Evolutionary conservation across 2,797 vertebrate genomes (phyloP).

Genomic region (Hipposideros larvatus): DNA sequence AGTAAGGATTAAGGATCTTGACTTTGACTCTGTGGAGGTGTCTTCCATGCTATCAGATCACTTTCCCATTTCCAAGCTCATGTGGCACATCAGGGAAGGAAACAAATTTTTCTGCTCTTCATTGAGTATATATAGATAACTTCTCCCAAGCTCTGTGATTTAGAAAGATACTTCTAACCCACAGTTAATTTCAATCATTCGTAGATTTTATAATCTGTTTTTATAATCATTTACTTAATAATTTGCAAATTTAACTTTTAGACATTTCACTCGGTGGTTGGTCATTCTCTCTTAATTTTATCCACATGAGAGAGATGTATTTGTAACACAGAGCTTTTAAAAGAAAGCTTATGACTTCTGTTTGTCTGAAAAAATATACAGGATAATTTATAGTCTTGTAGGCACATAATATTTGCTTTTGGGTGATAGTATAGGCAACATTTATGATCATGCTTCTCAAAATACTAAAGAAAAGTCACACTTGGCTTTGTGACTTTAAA

Average conservation of each 20-base stretch:
- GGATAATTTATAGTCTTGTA: conserved; percentile 21
- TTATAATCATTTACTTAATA: background rate
- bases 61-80: background rate
- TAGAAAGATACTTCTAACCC: background rate
- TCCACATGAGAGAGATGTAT: background rate
- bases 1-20: background rate
- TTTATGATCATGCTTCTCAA: conserved; percentile 12
- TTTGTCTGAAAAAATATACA: background rate
- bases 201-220: background rate
- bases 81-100: background rate
- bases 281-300: background rate
- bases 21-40: background rate
- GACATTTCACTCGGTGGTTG: background rate
- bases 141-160: background rate
- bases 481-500: conserved; percentile 29
- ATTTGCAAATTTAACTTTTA: conserved; percentile 30
- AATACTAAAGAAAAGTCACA: background rate
- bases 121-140: background rate
- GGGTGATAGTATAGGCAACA: background rate
- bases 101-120: background rate
- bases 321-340: background rate
- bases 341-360: background rate
- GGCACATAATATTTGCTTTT: background rate
- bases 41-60: background rate
- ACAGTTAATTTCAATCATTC: conserved; percentile 5